phyloP scores from a whole-genome alignment of 2,113 vertebrate genomes.

The Pseudopodoces humilis region DNA sequence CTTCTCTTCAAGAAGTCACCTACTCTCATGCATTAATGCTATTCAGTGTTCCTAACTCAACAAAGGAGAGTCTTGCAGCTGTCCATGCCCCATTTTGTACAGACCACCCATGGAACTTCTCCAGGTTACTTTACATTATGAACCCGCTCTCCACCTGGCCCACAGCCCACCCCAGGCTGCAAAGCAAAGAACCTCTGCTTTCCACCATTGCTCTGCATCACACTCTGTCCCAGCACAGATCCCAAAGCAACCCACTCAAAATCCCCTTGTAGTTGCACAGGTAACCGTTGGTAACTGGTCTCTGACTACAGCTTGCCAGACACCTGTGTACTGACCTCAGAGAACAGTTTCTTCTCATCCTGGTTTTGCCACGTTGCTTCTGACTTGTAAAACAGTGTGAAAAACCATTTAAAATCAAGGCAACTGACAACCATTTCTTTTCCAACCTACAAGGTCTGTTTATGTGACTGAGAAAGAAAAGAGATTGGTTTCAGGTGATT shows the following conservation, averaged over 20 bases:
- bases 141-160: not conserved
- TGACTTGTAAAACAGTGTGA: not conserved
- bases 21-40: not conserved
- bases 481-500: not conserved
- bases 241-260: not conserved
- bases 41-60: not conserved
- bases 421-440: not conserved
- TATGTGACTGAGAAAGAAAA: not conserved
- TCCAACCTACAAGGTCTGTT: not conserved
- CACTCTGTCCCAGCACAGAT: not conserved
- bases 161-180: not conserved
- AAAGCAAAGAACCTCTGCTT: not conserved
- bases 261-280: not conserved
- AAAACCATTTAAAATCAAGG: not conserved
- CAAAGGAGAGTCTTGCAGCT: not conserved
- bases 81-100: not conserved
- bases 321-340: not conserved
- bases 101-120: not conserved
- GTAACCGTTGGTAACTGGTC: not conserved
- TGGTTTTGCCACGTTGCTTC: not conserved
- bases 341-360: not conserved
- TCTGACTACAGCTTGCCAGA: not conserved
- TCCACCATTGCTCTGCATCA: fast-evolving
- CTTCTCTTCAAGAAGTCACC: not conserved
- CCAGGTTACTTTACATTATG: not conserved